These are phyloP conservation scores for Crenuchus spilurus DNA, from an alignment of 2,797 vertebrate genomes.

Conservation along the genomic window DNA sequence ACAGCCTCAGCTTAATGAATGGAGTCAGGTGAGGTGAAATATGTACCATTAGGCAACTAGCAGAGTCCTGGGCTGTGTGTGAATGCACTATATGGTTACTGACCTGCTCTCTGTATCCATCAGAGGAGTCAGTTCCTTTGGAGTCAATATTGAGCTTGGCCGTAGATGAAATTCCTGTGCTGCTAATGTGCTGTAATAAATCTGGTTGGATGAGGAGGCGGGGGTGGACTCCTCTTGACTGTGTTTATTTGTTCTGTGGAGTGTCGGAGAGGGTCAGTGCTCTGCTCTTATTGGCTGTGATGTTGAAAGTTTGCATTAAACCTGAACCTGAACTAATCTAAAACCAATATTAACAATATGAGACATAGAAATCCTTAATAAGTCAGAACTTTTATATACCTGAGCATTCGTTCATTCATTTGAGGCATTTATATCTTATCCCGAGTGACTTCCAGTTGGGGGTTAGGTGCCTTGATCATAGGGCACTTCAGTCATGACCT, in stretches of 20 bases:
- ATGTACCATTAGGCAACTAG: not conserved
- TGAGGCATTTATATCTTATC: no score
- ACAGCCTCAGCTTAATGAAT: conserved; percentile 1
- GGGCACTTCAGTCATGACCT: no score
- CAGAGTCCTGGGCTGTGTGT: conserved; percentile 26
- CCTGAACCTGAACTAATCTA: not conserved
- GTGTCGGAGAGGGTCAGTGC: conserved; percentile 24
- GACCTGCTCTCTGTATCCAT: conserved; percentile 34
- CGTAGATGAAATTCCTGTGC: conserved; percentile 50
- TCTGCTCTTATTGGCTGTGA: conserved; percentile 30
- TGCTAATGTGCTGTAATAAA: conserved; percentile 49
- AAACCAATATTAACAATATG: not conserved
- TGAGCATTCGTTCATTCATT: no score
- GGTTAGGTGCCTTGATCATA: no score
- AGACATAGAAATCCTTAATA: not conserved
- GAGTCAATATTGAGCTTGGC: conserved; percentile 58
- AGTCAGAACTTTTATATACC: no score
- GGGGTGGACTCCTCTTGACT: conserved; percentile 40
- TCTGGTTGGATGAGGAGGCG: conserved; percentile 46
- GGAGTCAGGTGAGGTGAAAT: not conserved
- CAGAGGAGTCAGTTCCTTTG: conserved; percentile 41
- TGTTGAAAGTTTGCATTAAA: conserved; percentile 11
- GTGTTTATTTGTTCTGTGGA: conserved; percentile 45
- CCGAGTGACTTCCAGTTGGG: no score
- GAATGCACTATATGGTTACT: conserved; percentile 33